Evolutionary conservation across 2,888 invertebrate species (phyloP).

Genomic region (Augiades crinisus): DNA sequence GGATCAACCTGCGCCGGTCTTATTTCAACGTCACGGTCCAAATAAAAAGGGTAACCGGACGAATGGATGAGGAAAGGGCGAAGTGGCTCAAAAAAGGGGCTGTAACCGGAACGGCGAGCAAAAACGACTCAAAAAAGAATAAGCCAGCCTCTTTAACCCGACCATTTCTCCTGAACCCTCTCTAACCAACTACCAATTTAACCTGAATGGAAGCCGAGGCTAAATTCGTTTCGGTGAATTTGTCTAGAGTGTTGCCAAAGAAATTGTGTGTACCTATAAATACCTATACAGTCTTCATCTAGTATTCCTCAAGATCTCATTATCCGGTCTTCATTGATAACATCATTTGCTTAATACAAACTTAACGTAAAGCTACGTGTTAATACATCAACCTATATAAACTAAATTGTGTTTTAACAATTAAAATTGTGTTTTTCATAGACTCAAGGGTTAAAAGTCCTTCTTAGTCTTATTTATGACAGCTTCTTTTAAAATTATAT

Average conservation of each 20-base stretch:
- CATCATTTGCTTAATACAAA: no score
- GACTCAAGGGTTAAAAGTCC: no score
- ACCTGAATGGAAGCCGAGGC: constrained; percentile 15
- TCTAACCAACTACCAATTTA: constrained; percentile 25
- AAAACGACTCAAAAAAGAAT: constrained; percentile 28
- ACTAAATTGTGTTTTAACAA: no score
- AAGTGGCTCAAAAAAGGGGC: constrained; percentile 9
- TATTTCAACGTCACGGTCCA: constrained; percentile 26
- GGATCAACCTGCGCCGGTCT: constrained; percentile 22
- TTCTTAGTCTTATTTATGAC: no score
- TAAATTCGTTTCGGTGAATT: constrained; percentile 11
- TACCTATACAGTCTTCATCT: not conserved
- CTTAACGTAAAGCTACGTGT: no score
- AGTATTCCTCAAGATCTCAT: not conserved
- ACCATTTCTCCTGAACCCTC: constrained; percentile 30
- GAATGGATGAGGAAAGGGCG: constrained; percentile 10
- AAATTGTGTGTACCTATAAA: not conserved
- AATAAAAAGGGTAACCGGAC: constrained; percentile 32
- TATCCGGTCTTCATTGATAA: no score
- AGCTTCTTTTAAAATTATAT: no score
- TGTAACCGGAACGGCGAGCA: constrained; percentile 13
- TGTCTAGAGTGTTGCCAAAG: constrained; percentile 9
- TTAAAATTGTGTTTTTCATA: no score
- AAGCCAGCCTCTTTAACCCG: constrained; percentile 26
- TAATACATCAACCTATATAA: no score